Percentiles rank a stretch among this genome's conserved stretches.
Evolutionary conservation across 2,113 vertebrate genomes (phyloP).

Genomic region (Cairina moschata): DNA sequence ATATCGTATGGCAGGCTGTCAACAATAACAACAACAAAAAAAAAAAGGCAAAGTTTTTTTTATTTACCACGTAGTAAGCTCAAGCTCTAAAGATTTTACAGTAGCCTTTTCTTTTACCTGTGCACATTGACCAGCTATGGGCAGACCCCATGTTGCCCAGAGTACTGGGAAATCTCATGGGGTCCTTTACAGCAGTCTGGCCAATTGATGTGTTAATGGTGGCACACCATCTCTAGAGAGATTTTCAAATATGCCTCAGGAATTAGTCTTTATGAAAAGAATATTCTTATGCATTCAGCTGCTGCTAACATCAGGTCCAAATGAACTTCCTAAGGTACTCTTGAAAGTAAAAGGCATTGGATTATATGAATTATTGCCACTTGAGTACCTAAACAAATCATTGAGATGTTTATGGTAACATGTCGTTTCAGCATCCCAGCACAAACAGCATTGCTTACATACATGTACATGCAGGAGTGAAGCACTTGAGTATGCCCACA

Average conservation of each 20-base stretch:
- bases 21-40: too few relatives aligned
- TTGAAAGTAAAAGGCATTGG: neutral
- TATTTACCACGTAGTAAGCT: neutral
- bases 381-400: neutral
- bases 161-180: neutral
- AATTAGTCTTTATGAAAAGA: neutral
- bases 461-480: neutral
- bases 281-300: neutral
- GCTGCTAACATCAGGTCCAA: neutral
- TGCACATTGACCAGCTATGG: neutral
- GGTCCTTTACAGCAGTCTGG: neutral
- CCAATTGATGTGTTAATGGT: neutral
- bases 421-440: neutral
- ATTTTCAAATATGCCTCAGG: neutral
- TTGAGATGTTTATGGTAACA: neutral
- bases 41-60: too few relatives aligned
- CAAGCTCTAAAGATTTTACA: neutral
- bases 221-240: neutral
- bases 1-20: neutral
- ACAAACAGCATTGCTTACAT: neutral
- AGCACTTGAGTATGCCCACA: accelerated
- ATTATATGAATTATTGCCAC: neutral
- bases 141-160: neutral
- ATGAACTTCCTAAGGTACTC: neutral
- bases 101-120: neutral